Evolutionary conservation across 1,140 invertebrate species (phyloP).

Genomic region (Leucophenga varia): DNA sequence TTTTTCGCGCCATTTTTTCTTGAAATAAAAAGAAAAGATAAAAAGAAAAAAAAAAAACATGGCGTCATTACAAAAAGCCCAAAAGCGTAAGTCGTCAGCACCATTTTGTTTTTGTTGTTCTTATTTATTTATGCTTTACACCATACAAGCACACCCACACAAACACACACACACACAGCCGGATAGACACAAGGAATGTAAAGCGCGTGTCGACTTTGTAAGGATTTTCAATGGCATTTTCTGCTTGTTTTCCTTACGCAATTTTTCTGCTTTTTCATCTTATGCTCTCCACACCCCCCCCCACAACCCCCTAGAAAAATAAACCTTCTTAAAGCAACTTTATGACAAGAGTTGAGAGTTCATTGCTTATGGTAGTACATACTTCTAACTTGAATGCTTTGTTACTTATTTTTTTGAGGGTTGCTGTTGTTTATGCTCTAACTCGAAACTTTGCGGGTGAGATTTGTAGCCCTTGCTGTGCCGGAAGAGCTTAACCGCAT

Average conservation of each 20-base stretch:
- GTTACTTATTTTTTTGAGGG: no score
- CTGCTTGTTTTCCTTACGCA: slow-evolving; percentile 4
- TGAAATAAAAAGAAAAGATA: slow-evolving; percentile 3
- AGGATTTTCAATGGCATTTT: slow-evolving; percentile 2
- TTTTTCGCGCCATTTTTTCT: slow-evolving; percentile 49
- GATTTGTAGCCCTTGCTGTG: slow-evolving; percentile 21
- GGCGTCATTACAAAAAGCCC: no score
- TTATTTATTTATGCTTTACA: slow-evolving; percentile 52
- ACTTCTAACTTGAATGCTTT: no score
- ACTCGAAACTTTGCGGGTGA: slow-evolving; percentile 7
- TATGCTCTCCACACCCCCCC: no score
- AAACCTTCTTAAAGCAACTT: no score
- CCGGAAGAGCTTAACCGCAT: slow-evolving; percentile 31
- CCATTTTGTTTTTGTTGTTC: slow-evolving; percentile 36
- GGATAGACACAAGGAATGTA: slow-evolving; percentile 6
- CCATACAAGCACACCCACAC: slow-evolving; percentile 24
- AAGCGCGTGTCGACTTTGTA: background rate
- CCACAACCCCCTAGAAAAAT: no score
- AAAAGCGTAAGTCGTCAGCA: slow-evolving; percentile 34
- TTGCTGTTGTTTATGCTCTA: slow-evolving; percentile 10
- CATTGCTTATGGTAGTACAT: slow-evolving; percentile 26
- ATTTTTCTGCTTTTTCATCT: slow-evolving; percentile 2
- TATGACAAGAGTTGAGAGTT: slow-evolving; percentile 25
- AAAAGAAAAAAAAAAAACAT: slow-evolving; percentile 20
- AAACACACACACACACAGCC: background rate